phyloP scores from a whole-genome alignment of 1,140 invertebrate genomes.

The Microplitis demolitor region DNA sequence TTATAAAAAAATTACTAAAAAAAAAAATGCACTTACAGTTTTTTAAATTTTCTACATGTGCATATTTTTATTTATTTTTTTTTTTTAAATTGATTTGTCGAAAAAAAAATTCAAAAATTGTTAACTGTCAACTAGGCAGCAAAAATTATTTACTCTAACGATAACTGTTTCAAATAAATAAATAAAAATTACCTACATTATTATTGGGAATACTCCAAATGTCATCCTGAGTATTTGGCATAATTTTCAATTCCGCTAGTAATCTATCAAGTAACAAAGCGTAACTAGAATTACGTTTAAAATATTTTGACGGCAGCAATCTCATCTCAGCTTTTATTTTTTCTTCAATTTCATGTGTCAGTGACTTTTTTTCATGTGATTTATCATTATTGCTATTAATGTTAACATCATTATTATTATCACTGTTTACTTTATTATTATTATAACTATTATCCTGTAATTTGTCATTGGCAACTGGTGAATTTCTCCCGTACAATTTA shows the following conservation, averaged over 20 bases:
- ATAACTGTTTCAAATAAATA: neutral
- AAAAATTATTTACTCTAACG: no score
- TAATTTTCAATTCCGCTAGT: slow-evolving; percentile 42
- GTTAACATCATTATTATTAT: neutral
- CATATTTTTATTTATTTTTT: no score
- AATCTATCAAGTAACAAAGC: slow-evolving; percentile 44
- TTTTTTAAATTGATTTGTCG: no score
- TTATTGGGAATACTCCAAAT: slow-evolving; percentile 53
- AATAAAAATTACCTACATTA: slow-evolving; percentile 38
- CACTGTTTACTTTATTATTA: slow-evolving; percentile 1
- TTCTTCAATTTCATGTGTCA: slow-evolving; percentile 37
- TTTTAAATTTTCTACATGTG: no score
- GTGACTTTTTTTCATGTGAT: slow-evolving; percentile 25
- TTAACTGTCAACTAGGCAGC: no score
- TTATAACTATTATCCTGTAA: neutral
- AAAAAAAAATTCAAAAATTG: no score
- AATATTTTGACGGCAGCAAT: slow-evolving; percentile 48
- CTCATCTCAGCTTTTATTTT: slow-evolving; percentile 46
- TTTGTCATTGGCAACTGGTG: slow-evolving; percentile 35
- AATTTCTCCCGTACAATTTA: slow-evolving; percentile 34
- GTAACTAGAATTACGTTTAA: slow-evolving; percentile 48
- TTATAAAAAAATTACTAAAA: no score
- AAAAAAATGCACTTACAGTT: no score
- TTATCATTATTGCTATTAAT: slow-evolving; percentile 23
- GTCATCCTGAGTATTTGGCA: slow-evolving; percentile 40